These are phyloP conservation scores for Leucophora obtusa DNA, from an alignment of 2,888 invertebrate species.

Conservation along the genomic window DNA sequence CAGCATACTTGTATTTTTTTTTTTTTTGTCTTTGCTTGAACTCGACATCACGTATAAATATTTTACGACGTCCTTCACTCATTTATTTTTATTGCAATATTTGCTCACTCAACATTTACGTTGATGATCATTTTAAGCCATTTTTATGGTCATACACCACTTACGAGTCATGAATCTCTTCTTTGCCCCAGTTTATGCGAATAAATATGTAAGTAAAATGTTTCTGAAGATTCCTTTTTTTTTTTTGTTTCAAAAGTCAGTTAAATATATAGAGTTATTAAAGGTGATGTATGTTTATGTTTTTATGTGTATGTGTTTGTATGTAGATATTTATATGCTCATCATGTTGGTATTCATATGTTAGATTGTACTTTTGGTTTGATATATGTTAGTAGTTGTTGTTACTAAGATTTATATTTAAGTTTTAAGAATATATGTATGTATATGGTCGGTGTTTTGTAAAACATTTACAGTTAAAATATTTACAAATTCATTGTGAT, in stretches of 20 bases:
- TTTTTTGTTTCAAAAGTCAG: slow-evolving; percentile 53
- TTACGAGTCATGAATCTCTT: slow-evolving; percentile 74
- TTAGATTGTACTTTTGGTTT: background rate
- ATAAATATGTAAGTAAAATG: background rate
- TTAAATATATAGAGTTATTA: slow-evolving; percentile 52
- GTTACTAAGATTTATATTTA: slow-evolving; percentile 17
- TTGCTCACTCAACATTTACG: slow-evolving; percentile 79
- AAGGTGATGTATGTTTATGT: slow-evolving; percentile 42
- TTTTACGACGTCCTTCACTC: slow-evolving; percentile 77
- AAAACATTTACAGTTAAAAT: background rate
- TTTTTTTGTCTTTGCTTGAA: background rate
- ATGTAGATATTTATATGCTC: background rate
- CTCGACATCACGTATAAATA: slow-evolving; percentile 71
- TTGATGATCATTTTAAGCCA: slow-evolving; percentile 78
- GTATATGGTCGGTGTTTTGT: background rate
- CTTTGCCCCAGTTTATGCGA: background rate
- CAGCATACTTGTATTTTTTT: too few species aligned
- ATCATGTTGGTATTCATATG: background rate
- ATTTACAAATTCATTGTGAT: slow-evolving; percentile 16
- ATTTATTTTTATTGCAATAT: slow-evolving; percentile 79
- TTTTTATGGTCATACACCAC: slow-evolving; percentile 75
- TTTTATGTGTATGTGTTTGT: background rate
- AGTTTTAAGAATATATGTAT: slow-evolving; percentile 1
- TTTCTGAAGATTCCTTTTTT: background rate
- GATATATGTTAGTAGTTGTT: slow-evolving; percentile 13